Evolutionary conservation across 1,140 invertebrate genomes (phyloP).

Genomic region (Psilanteris sp.): DNA sequence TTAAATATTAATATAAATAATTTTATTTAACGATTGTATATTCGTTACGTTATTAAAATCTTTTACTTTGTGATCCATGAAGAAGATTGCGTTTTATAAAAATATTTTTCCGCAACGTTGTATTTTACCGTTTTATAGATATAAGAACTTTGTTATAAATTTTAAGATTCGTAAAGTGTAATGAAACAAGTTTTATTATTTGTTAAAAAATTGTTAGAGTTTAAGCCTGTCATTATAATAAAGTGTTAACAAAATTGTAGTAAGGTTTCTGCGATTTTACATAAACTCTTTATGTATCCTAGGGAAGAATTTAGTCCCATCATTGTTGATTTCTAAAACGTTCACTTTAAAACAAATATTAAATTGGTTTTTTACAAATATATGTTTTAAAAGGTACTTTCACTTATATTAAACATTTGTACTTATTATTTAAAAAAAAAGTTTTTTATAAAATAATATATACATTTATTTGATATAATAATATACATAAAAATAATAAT

Average conservation of each 20-base stretch:
- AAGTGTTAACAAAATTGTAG: constrained; percentile 59
- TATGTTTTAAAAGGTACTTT: constrained; percentile 11
- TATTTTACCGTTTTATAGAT: constrained; percentile 42
- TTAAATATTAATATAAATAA: too few species aligned
- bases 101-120: constrained; percentile 25
- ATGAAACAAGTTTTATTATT: constrained; percentile 56
- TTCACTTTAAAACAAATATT: too few species aligned
- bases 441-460: too few species aligned
- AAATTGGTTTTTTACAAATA: too few species aligned
- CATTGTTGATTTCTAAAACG: constrained; percentile 41
- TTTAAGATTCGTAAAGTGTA: constrained; percentile 51
- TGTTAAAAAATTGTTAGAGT: constrained; percentile 60
- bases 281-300: constrained; percentile 44
- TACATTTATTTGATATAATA: too few species aligned
- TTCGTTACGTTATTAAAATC: constrained; percentile 5
- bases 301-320: constrained; percentile 32
- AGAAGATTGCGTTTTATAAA: constrained; percentile 13
- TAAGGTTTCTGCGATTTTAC: constrained; percentile 44
- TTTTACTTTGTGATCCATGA: constrained; percentile 13
- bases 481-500: too few species aligned
- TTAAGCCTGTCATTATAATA: constrained; percentile 53
- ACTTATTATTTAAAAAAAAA: too few species aligned
- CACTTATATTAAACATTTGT: too few species aligned
- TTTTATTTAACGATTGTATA: too few species aligned
- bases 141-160: constrained; percentile 57